Evolutionary conservation across 2,888 invertebrate species (phyloP).

Genomic region (Ernsta delagoae): DNA sequence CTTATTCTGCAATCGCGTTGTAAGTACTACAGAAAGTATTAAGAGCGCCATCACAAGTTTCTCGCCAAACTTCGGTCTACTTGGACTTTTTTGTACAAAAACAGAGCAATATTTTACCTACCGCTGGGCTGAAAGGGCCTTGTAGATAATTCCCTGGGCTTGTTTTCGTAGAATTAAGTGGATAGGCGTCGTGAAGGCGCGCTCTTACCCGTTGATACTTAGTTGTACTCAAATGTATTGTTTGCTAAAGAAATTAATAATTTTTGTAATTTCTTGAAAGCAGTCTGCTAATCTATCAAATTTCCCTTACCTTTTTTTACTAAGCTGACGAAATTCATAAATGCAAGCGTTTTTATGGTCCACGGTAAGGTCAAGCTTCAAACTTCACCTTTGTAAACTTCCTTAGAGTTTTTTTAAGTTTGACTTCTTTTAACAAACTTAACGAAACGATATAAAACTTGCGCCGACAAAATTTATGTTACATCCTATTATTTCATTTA

Average conservation of each 20-base stretch:
- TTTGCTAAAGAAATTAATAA: background rate
- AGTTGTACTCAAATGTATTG: slow-evolving; percentile 22
- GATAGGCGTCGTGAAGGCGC: slow-evolving; percentile 9
- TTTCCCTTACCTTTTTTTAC: too few species aligned
- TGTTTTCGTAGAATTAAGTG: slow-evolving; percentile 39
- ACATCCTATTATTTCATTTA: slow-evolving; percentile 23
- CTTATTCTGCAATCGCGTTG: too few species aligned
- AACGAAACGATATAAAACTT: background rate
- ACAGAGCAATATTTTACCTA: slow-evolving; percentile 37
- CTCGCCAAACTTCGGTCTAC: slow-evolving; percentile 16
- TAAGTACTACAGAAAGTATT: background rate
- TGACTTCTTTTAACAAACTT: background rate
- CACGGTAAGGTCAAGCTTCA: too few species aligned
- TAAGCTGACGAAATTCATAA: too few species aligned
- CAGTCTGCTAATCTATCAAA: too few species aligned
- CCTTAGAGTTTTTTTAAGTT: background rate
- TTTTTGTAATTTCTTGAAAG: background rate
- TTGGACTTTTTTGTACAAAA: slow-evolving; percentile 29
- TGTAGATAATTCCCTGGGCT: slow-evolving; percentile 32
- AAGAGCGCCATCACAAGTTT: background rate
- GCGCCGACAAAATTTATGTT: slow-evolving; percentile 10
- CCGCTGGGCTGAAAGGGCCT: slow-evolving; percentile 36
- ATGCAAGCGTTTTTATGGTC: too few species aligned
- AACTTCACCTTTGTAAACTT: too few species aligned
- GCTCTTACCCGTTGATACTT: slow-evolving; percentile 7